phyloP scores from a whole-genome alignment of 2,113 vertebrate genomes.

The Myrmecobius fasciatus region DNA sequence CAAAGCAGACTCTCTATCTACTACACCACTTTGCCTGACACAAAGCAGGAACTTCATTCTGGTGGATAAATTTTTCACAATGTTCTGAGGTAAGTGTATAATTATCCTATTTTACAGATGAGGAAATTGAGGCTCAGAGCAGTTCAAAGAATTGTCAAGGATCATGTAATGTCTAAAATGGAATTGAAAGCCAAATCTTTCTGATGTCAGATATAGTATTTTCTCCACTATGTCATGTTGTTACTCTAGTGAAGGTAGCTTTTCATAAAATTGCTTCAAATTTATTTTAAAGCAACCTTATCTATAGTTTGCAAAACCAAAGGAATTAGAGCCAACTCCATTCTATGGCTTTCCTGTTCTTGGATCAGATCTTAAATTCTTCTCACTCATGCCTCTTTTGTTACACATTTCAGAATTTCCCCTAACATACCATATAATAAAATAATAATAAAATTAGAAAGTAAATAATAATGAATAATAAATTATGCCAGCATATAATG shows the following conservation, averaged over 20 bases:
- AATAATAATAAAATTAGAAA: background rate
- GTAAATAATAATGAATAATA: background rate
- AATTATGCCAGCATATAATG: background rate
- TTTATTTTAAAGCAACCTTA: background rate
- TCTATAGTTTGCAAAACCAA: background rate
- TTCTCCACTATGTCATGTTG: background rate
- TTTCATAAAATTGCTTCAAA: background rate
- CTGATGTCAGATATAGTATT: background rate
- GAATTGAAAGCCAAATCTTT: background rate
- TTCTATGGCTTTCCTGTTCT: background rate
- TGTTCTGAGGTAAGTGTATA: background rate
- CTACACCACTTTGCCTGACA: background rate
- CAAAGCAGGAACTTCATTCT: background rate
- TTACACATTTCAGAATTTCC: constrained; percentile 41
- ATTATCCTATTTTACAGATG: background rate
- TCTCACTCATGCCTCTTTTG: constrained; percentile 32
- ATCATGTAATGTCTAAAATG: background rate
- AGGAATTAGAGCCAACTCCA: constrained; percentile 20
- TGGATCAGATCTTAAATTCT: constrained; percentile 7
- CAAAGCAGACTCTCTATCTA: background rate
- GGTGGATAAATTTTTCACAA: background rate
- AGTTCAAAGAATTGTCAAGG: background rate
- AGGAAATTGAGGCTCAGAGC: background rate
- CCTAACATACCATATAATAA: background rate
- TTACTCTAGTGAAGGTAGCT: background rate